Conservation (phyloP, 2,888 invertebrate genomes). For the Xestia xanthographa region DNA sequence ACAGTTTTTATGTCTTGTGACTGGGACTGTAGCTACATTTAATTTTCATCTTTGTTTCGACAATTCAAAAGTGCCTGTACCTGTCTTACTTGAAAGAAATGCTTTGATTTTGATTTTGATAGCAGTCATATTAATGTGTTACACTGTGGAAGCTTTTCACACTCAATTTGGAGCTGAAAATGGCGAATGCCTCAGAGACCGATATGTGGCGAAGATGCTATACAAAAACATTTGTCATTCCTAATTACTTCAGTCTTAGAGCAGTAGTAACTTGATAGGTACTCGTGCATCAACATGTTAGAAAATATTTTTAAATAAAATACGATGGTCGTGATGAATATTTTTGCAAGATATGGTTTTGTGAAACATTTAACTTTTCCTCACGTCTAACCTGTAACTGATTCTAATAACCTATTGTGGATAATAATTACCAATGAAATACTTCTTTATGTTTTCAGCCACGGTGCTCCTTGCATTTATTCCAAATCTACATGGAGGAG, state of each 20-base stretch:
- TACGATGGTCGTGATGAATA: constrained; percentile 22
- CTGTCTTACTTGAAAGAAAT: too few species aligned
- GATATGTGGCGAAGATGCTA: constrained; percentile 27
- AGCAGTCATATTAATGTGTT: not conserved
- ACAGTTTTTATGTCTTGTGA: too few species aligned
- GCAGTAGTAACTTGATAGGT: too few species aligned
- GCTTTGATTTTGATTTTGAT: too few species aligned
- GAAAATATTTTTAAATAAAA: constrained; percentile 3
- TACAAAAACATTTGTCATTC: constrained; percentile 19
- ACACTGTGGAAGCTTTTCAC: not conserved
- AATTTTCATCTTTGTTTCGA: too few species aligned
- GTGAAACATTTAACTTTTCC: not conserved
- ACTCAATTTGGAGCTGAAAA: rapidly evolving
- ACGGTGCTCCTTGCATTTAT: constrained; percentile 9
- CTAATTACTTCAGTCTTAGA: too few species aligned
- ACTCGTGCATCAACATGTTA: constrained; percentile 1
- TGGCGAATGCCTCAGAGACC: constrained; percentile 8
- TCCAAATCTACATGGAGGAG: constrained; percentile 4
- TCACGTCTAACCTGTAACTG: not conserved
- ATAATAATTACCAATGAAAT: not conserved
- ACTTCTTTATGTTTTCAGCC: constrained; percentile 7
- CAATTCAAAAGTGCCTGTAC: too few species aligned
- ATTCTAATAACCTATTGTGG: too few species aligned
- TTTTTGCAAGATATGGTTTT: constrained; percentile 24
- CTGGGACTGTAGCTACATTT: too few species aligned